Base-by-base conservation (phyloP, 2,888 invertebrate genomes). In the Xylota sylvarum region DNA sequence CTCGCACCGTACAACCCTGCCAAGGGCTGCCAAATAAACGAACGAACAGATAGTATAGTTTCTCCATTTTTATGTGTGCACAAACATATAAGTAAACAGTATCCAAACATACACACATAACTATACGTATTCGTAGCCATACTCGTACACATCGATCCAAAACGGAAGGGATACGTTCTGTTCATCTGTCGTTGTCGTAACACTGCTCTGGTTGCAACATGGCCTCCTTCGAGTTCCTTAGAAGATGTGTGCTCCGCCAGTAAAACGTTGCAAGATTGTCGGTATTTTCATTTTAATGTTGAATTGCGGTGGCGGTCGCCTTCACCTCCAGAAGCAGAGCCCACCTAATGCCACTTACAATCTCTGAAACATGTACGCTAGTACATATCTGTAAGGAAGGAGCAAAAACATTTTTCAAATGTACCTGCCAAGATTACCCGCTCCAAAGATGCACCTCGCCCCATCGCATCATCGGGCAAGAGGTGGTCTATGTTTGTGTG, bases 211-310 rank as follows among this genome's bases (percentile, higher is more conserved):
- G 62, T 65, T 74, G 69, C 76, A 77, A 81, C 77, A 86, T 76
- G 64, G 77, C 76, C 81, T 69, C 55, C 50, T 81, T 72, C 2
- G 40, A 55, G 56, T 19, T 80, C 43, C 72, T 76, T 81, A 30
- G 30, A 67, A 76, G 52, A 86, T 69, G 56, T 72, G 67, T 72
- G 40, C 56, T 64, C 12, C 23, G 30, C 55, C 64, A 55, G 55
- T 56, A 62, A 78, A 82, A 73, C 69, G 77, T 73, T 69, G 56
- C 78, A 86, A 72, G 82, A 82, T 86, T 78, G 77, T 73, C 82
- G 86, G 73, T 86, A 86, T 86, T 73, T 86, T 78, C 77, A 78
- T 86, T 82, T 85, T 85, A 85, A 85, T 86, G 82, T 40, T 82
- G 86, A 86, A 86, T 73, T 82, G 86, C 82, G 86, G 86, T 78